Evolutionary conservation across 2,888 invertebrate species (phyloP).

Genomic region (Drosophila emarginata): DNA sequence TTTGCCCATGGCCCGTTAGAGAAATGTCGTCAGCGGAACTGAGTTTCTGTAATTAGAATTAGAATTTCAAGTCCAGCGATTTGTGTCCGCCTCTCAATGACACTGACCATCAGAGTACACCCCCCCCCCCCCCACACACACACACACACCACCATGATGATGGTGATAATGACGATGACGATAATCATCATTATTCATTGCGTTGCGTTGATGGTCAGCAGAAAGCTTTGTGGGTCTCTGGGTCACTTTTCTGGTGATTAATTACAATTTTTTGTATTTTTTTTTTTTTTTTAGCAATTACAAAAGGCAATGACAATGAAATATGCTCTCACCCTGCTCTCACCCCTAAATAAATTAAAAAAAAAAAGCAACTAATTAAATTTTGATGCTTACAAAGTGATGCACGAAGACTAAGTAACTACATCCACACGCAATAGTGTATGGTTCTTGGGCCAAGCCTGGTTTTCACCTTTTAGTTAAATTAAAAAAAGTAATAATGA

Average conservation of each 20-base stretch:
- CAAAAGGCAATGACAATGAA: constrained; percentile 58
- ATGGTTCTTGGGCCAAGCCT: constrained; percentile 48
- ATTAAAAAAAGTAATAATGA: constrained; percentile 50
- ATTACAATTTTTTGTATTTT: constrained; percentile 35
- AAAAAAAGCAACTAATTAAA: constrained; percentile 22
- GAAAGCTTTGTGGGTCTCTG: constrained; percentile 53
- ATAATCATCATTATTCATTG: too few relatives aligned
- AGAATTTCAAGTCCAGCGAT: background rate
- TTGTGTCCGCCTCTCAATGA: background rate
- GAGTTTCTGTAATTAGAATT: constrained; percentile 38
- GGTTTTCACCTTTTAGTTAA: constrained; percentile 58
- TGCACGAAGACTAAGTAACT: constrained; percentile 13
- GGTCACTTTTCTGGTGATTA: constrained; percentile 63
- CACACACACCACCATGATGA: too few relatives aligned
- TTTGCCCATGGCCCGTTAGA: constrained; percentile 13
- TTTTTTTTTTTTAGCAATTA: constrained; percentile 47
- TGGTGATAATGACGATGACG: too few relatives aligned
- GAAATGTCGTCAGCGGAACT: constrained; percentile 27
- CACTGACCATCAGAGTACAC: background rate
- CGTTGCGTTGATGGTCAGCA: background rate
- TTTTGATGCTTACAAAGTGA: constrained; percentile 5
- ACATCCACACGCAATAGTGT: constrained; percentile 54
- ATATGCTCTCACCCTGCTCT: background rate
- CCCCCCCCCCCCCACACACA: too few relatives aligned
- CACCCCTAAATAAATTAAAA: constrained; percentile 39